These are phyloP conservation scores for Andrena dorsata DNA, from an alignment of 2,888 invertebrate genomes.

Conservation along the genomic window DNA sequence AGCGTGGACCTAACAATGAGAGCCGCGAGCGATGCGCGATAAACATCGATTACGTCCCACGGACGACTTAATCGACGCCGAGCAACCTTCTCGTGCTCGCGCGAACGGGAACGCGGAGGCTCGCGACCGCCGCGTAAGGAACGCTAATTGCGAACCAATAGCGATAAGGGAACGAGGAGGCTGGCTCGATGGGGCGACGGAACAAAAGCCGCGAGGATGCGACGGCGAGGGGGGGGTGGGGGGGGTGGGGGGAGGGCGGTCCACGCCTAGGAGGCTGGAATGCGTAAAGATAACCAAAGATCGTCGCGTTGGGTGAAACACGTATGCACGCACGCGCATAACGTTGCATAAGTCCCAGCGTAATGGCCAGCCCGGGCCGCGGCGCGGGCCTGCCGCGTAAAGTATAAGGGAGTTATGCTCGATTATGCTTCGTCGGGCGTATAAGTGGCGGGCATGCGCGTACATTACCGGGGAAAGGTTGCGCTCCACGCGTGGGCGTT, in stretches of 20 bases:
- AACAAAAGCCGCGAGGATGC: conserved; percentile 44
- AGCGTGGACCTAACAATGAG: too few species aligned
- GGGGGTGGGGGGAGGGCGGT: too few species aligned
- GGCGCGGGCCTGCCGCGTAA: conserved; percentile 47
- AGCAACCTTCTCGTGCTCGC: neutral
- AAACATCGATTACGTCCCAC: conserved; percentile 31
- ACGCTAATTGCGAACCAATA: conserved; percentile 39
- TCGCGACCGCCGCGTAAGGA: conserved; percentile 9
- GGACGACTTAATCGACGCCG: conserved; percentile 37
- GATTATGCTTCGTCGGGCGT: conserved; percentile 58
- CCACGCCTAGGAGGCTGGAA: conserved; percentile 61
- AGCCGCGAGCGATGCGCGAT: neutral
- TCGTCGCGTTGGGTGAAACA: conserved; percentile 53
- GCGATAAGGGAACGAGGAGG: conserved; percentile 26
- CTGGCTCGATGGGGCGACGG: conserved; percentile 29
- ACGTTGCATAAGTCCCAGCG: conserved; percentile 56
- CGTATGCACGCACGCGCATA: conserved; percentile 12
- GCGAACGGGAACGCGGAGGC: conserved; percentile 16
- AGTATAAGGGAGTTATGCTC: conserved; percentile 55
- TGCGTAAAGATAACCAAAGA: conserved; percentile 62
- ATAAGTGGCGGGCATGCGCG: conserved; percentile 46
- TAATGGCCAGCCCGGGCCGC: conserved; percentile 47
- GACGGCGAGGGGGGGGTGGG: too few species aligned
- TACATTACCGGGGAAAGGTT: conserved; percentile 39
- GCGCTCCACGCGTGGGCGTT: conserved; percentile 47